Evolutionary conservation across 1,140 invertebrate species (phyloP).

Genomic region (Phthorimaea operculella): DNA sequence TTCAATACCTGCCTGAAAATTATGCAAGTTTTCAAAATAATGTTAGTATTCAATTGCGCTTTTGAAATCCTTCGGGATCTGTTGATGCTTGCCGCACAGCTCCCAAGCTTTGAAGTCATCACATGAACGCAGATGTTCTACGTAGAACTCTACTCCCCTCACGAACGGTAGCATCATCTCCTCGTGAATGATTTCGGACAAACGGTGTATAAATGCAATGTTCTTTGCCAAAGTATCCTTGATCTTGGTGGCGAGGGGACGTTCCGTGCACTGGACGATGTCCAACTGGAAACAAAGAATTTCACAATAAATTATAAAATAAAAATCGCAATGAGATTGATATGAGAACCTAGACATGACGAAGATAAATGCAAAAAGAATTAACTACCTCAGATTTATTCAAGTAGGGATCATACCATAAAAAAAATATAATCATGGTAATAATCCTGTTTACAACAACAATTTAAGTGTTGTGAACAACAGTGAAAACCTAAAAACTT

Average conservation of each 20-base stretch:
- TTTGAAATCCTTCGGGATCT: constrained; percentile 61
- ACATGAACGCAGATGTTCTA: constrained; percentile 53
- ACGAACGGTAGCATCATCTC: constrained; percentile 58
- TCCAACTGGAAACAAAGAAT: constrained; percentile 47
- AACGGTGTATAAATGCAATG: constrained; percentile 53
- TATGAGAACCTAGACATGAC: no score
- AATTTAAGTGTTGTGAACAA: no score
- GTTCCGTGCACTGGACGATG: constrained; percentile 54
- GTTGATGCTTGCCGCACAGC: constrained; percentile 51
- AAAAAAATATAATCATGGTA: no score
- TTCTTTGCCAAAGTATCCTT: constrained; percentile 61
- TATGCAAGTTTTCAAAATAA: no score
- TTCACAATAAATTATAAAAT: not conserved
- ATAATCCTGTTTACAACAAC: no score
- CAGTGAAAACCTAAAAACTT: no score
- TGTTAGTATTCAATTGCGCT: constrained; percentile 60
- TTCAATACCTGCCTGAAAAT: no score
- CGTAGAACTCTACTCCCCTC: constrained; percentile 56
- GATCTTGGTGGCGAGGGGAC: constrained; percentile 51
- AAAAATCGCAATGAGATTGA: not conserved
- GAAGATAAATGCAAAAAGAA: no score
- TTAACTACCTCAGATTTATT: no score
- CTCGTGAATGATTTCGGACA: constrained; percentile 60
- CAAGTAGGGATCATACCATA: no score
- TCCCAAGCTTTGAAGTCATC: constrained; percentile 66